A percentile compares a stretch with the other conserved stretches of the same genome.
phyloP scores from a whole-genome alignment of 2,888 invertebrate species.

The Hyles lineata region DNA sequence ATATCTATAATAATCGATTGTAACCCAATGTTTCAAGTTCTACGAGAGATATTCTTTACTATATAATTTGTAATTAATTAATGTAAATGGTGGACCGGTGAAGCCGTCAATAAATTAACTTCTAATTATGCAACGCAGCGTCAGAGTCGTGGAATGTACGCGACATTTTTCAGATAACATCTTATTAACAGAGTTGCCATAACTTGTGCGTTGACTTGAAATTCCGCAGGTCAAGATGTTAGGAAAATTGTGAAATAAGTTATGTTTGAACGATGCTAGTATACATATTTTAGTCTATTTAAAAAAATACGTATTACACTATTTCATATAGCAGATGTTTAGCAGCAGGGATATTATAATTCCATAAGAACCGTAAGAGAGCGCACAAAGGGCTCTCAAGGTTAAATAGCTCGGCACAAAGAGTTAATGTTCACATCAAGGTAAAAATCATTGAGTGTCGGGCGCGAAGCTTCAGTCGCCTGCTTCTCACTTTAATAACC shows the following conservation, averaged over 20 bases:
- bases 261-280: not conserved
- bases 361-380: not conserved
- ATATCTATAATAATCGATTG: too few relatives aligned
- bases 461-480: not conserved
- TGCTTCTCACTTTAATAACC: not conserved
- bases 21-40: too few relatives aligned
- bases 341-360: not conserved
- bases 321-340: not conserved
- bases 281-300: not conserved
- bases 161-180: too few relatives aligned
- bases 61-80: too few relatives aligned
- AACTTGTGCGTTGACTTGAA: too few relatives aligned
- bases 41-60: too few relatives aligned
- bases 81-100: too few relatives aligned
- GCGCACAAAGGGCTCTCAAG: not conserved
- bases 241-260: not conserved
- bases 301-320: not conserved
- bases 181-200: too few relatives aligned
- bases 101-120: too few relatives aligned
- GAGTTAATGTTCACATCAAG: constrained; percentile 10
- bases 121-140: too few relatives aligned
- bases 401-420: constrained; percentile 18
- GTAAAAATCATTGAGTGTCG: constrained; percentile 8
- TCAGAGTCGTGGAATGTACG: too few relatives aligned
- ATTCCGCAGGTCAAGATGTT: not conserved